Conservation (phyloP, 1,140 invertebrate genomes). For the Cherax quadricarinatus region DNA sequence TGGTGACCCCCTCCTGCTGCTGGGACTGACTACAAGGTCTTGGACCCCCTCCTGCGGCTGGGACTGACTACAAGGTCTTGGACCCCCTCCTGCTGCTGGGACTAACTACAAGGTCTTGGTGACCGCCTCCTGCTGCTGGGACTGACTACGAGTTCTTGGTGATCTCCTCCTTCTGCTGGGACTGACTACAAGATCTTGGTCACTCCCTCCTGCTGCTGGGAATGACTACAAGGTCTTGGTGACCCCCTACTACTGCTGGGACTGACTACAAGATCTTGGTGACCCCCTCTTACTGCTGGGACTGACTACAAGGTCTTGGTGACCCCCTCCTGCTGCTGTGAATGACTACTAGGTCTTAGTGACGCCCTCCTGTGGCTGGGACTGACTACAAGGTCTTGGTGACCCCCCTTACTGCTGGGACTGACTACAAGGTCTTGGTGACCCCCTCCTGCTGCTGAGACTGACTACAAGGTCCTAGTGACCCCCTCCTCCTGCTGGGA, state of each 20-base stretch:
- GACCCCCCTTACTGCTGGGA: background rate
- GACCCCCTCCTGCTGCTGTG: background rate
- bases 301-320: slow-evolving; percentile 1
- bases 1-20: no score
- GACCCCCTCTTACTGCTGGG: background rate
- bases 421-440: no score
- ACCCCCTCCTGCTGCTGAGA: no score
- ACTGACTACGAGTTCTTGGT: no score
- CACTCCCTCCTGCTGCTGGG: background rate
- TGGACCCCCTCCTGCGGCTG: background rate
- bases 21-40: no score
- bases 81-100: background rate
- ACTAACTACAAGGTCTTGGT: background rate
- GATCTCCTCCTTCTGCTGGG: background rate
- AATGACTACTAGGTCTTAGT: no score
- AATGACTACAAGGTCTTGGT: background rate
- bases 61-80: background rate
- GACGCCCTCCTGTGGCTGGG: no score
- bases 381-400: no score
- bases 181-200: background rate
- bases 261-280: no score
- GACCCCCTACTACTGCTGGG: no score
- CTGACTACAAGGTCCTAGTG: no score
- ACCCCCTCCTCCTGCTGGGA: background rate
- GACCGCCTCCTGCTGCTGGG: background rate